Evolutionary conservation across 2,113 vertebrate species (phyloP), one percentile per base, ranked within the genome.

Genomic region (Lonchura striata): DNA sequence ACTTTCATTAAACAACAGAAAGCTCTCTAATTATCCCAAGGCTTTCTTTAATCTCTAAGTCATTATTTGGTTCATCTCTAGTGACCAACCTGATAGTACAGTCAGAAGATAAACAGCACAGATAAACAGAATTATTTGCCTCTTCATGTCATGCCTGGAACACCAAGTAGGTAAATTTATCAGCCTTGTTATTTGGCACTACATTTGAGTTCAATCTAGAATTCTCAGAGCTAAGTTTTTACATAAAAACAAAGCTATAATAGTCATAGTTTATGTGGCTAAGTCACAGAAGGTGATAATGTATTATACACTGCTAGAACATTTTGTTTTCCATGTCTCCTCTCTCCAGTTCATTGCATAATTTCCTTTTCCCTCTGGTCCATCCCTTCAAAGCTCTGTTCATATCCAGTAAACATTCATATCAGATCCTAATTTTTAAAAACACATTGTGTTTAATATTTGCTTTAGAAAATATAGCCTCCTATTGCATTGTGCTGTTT

Each of bases 311-410:
- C 23, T 71, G 42, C 42, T 68, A 64, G 87, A 92, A 86, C 71
- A 88, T 86, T 92, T 66, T 91, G 53, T 80, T 89, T 94, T 81
- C 35, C 39, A 20, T 47, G 30, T 93, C 24, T 87, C 9, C 49
- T 89, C 28, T 74, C 10, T 88, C 63, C 59, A 60, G 0, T 70
- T 65, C 52, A 52, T 37, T 82, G 82, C 49, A 41, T 76, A 61
- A 78, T 84, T 95, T 92, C 57, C 56, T 86, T 94, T 94, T 81
- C 57, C 44, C 37, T 61, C 35, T 90, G 57, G 39, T 47, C n/a
- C 18, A 10, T 86, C 35, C 82, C n/a, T 79, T 84, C 25, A 71
- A 46, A 89, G 49, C 57, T 72, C 13, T 57, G 44, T 35, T 84
- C 72, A 60, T 56, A 72, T 63, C 33, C 76, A 50, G 15, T 68